Percentiles rank a stretch among this genome's conserved stretches.
phyloP scores from a whole-genome alignment of 2,797 vertebrate species.

The Eremophila alpestris region DNA sequence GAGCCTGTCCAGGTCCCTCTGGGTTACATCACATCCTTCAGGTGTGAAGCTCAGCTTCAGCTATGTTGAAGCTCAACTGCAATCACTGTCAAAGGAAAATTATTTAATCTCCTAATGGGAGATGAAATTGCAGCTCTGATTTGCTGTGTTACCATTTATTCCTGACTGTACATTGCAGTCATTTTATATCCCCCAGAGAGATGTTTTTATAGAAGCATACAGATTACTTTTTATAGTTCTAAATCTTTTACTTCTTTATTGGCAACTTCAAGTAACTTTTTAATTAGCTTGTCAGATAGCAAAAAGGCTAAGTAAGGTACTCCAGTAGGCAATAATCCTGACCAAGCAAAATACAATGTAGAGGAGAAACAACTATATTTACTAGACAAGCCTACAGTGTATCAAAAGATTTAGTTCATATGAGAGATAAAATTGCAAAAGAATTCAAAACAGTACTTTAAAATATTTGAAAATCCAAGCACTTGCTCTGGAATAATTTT shows the following conservation, averaged over 20 bases:
- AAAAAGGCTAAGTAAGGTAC: background rate
- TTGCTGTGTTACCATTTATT: constrained; percentile 32
- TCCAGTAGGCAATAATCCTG: background rate
- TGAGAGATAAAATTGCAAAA: background rate
- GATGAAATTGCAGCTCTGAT: constrained; percentile 16
- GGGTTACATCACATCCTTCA: background rate
- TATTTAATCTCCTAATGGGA: constrained; percentile 19
- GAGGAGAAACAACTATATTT: background rate
- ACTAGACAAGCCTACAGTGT: background rate
- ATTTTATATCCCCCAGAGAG: background rate
- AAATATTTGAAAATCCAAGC: background rate
- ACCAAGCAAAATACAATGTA: background rate
- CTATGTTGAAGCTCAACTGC: background rate
- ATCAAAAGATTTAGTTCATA: background rate
- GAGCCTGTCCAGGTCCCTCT: background rate
- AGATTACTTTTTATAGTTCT: background rate
- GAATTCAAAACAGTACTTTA: background rate
- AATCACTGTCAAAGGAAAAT: constrained; percentile 14
- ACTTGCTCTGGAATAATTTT: background rate
- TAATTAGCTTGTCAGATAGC: background rate
- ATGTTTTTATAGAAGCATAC: background rate
- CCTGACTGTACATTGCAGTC: background rate
- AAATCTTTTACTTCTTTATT: background rate
- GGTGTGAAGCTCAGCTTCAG: background rate
- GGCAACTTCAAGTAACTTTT: background rate